A percentile compares a stretch with the other conserved stretches of the same genome.
Conservation (phyloP, 2,888 invertebrate genomes). For the Meiosimyza platycephala region DNA sequence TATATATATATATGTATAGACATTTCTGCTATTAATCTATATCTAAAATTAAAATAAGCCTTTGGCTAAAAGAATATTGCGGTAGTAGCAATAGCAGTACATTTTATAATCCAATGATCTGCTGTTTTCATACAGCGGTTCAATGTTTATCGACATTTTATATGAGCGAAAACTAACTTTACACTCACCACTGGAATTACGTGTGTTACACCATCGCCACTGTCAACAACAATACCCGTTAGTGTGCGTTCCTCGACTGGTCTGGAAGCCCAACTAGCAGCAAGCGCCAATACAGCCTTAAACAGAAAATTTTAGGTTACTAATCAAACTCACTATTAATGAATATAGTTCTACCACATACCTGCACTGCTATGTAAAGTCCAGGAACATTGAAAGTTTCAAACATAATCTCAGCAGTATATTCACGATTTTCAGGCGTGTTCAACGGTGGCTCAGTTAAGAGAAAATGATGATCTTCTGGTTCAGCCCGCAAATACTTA, state of each 20-base stretch:
- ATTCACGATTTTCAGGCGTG: constrained; percentile 98
- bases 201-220: constrained; percentile 99
- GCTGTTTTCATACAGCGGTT: too few relatives aligned
- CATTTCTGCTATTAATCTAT: too few relatives aligned
- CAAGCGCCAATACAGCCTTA: constrained; percentile 91
- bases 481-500: constrained; percentile 97
- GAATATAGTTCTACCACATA: constrained; percentile 30
- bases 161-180: background rate
- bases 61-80: too few relatives aligned
- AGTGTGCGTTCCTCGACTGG: constrained; percentile 90
- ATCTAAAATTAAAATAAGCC: too few relatives aligned
- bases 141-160: too few relatives aligned
- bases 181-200: constrained; percentile 93
- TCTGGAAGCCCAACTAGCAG: constrained; percentile 97
- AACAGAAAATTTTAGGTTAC: background rate
- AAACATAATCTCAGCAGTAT: constrained; percentile 99
- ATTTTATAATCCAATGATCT: too few relatives aligned
- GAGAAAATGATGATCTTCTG: constrained; percentile 98
- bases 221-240: constrained; percentile 98
- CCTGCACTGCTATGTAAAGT: constrained; percentile 97
- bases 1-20: too few relatives aligned
- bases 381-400: constrained; percentile 99
- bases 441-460: constrained; percentile 98
- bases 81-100: too few relatives aligned
- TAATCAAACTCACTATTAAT: constrained; percentile 13